These are phyloP conservation scores for Phymanthus crucifer DNA, from an alignment of 92 coral and sea anemone genomes.

Conservation along the genomic window DNA sequence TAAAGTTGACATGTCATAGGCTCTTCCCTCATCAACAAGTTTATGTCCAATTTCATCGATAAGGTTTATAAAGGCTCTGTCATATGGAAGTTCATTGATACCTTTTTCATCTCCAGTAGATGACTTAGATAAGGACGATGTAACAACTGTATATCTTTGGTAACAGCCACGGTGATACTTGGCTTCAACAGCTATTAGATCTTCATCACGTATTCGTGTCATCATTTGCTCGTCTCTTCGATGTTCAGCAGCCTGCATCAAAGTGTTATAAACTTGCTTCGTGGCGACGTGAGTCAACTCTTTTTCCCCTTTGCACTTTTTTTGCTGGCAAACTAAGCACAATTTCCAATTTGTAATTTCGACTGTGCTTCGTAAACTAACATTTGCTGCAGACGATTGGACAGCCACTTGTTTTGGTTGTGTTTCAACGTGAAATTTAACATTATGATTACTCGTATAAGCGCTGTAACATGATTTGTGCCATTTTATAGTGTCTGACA, in stretches of 20 bases:
- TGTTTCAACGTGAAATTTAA: constrained; percentile 4
- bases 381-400: not conserved
- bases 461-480: constrained; percentile 27
- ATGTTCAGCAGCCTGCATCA: constrained; percentile 24
- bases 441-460: constrained; percentile 11
- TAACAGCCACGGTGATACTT: constrained; percentile 25
- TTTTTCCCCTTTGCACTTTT: constrained; percentile 4
- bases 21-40: constrained; percentile 17
- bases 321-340: constrained; percentile 28
- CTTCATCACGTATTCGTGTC: constrained; percentile 12
- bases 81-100: too few relatives aligned
- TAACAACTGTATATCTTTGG: constrained; percentile 13
- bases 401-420: not conserved
- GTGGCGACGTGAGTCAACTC: constrained; percentile 11
- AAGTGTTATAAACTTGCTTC: constrained; percentile 5
- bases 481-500: not conserved
- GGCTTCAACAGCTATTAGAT: constrained; percentile 8
- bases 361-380: not conserved
- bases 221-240: constrained; percentile 14
- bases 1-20: constrained; percentile 31
- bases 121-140: not conserved
- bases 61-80: not conserved
- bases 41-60: constrained; percentile 18
- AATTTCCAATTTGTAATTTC: constrained; percentile 7
- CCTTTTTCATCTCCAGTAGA: constrained; percentile 6